Evolutionary conservation across 1,140 invertebrate species (phyloP), one percentile per base, ranked within the genome.

Genomic region (Mamestra configurata): DNA sequence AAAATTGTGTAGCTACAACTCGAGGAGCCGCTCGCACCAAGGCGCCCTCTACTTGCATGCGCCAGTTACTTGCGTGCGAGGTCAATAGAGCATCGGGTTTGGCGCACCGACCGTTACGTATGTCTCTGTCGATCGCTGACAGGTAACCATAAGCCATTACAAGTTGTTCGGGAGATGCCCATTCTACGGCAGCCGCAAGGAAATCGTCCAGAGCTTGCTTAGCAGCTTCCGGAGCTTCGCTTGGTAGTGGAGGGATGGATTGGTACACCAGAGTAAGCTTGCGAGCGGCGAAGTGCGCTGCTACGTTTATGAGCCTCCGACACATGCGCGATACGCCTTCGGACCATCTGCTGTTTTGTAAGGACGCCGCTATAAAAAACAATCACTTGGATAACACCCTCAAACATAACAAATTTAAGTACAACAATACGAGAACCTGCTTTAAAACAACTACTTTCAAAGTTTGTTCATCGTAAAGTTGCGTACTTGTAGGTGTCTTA

Each of bases 311-410:
- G 6, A 94, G 71, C 5, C 92, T 87, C 0, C 91, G 87, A 68
- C 92, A 92, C 82, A 92, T 84, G 1, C 86, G 79, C 7, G 85
- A 86, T 7, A 94, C 90, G 18, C 51, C 84, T 13, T 90, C 91
- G 0, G 90, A 86, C 92, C 93, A 93, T 53, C 89, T 83, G 6
- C 81, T 88, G 59, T 90, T 89, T 57, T 90, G 88, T 20, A 95
- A 77, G 11, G 86, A 84, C 4, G 84, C 77, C 77, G 90, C 91
- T 92, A 71, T 2, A 75, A 49, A 79, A 15, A 37, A 18, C 10
- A 15, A 51, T 15, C 64, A 31, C 22, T 71, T 22, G 1, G 6
- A 49, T 20, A 40, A 71, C 10, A 15, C 10, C 6, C 0, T 10
- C 15, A 46, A 10, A 15, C 37, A 40, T 10, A 40, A 7, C 1